Evolutionary conservation across 2,888 invertebrate species (phyloP).

Genomic region (Nephrotoma appendiculata): DNA sequence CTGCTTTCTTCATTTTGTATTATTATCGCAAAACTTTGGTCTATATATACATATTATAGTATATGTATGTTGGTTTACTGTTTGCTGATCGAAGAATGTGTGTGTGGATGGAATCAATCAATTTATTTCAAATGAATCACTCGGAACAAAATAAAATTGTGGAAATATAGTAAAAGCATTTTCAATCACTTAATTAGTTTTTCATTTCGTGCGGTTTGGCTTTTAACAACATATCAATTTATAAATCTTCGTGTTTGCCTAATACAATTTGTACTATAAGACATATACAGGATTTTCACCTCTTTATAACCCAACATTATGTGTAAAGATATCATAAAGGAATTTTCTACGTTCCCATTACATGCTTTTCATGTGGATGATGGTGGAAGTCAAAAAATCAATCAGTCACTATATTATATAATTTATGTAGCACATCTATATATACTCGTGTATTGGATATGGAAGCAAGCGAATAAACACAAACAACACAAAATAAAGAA

Average conservation of each 20-base stretch:
- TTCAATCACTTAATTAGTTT: neutral
- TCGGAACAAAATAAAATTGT: neutral
- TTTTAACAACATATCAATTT: neutral
- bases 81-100: neutral
- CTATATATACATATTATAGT: neutral
- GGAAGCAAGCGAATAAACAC: neutral
- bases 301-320: neutral
- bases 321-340: neutral
- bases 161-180: neutral
- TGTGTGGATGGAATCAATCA: neutral
- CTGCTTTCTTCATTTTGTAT: neutral
- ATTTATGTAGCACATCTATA: no score
- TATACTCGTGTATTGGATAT: neutral
- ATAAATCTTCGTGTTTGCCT: neutral
- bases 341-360: neutral
- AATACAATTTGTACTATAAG: neutral
- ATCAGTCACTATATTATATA: neutral
- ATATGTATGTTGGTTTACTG: neutral
- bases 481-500: neutral
- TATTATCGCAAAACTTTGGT: neutral
- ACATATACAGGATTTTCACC: neutral
- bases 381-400: neutral
- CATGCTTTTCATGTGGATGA: neutral
- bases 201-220: neutral
- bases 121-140: neutral